Base-by-base conservation (phyloP, 53 echinoderm and acorn worm genomes). In the Luidia sarsii region DNA sequence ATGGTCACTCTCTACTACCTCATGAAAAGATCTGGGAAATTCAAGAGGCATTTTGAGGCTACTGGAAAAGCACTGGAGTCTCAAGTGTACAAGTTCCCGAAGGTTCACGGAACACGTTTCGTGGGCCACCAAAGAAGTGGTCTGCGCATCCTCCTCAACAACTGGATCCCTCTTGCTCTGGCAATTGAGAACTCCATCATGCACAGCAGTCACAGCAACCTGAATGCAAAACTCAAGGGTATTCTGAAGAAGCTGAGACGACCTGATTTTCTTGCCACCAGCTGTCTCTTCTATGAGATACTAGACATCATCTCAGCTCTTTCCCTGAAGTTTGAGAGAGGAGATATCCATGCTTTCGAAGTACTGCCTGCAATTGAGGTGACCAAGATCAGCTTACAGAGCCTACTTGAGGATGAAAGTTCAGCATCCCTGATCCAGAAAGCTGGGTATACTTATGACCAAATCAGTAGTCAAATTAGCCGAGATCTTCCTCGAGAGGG, bases 61-160 rank as follows among this genome's bases (percentile, higher is more conserved):
- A 51, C 71, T 52, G 46, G 32, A 65, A 32, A 65, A 65, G 33
- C 65, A 29, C 7, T 8, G 59, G 19, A 51, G 13, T 52, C 70
- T 48, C 80, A 80, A 60, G 65, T 85, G 24, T 85, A 89, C 71
- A 67, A 48, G n/a, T 90, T 86, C 55, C 90, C 90, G 14, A 90
- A 90, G 57, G 86, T 90, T 64, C 90, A 86, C 53, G 90, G 86
- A 16, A 82, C 90, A 14, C 63, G 90, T 15, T 90, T 86, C 51
- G 79, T 84, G 34, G 74, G 55, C 46, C 90, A 90, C 46, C 90
- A 87, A 10, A 81, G 75, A 55, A 64, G 52, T 62, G 90, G 90
- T 29, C 70, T 80, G 32, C 49, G 41, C 23, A 65, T 81, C 52
- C 57, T 90, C 39, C 24, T 82, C 46, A 69, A 90, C 34, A 90